A percentile compares a stretch with the other conserved stretches of the same genome.
phyloP scores from a whole-genome alignment of 2,113 vertebrate species.

The Actenoides lindsayi region DNA sequence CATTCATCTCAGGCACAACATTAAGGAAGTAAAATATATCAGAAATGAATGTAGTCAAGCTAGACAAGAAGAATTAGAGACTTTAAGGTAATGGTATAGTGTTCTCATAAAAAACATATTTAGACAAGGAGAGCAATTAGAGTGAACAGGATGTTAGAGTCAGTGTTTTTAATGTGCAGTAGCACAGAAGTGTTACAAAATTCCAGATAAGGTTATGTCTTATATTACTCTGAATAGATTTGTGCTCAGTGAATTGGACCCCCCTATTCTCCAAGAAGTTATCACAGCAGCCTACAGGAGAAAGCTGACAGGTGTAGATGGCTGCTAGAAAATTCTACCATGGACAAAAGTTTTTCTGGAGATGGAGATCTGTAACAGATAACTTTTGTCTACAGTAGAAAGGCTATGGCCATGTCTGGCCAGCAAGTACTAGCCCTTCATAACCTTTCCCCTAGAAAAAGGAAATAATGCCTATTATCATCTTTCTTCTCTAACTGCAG shows the following conservation, averaged over 20 bases:
- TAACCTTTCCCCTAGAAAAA: neutral
- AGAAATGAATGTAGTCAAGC: constrained; percentile 18
- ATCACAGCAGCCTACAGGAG: neutral
- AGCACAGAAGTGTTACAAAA: neutral
- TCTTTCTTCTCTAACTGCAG: neutral
- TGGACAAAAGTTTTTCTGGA: neutral
- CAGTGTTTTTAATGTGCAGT: neutral
- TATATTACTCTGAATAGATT: neutral
- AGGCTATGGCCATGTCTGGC: neutral
- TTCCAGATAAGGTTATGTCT: neutral
- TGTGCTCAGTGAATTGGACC: neutral
- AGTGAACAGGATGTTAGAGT: neutral
- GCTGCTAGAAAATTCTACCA: neutral
- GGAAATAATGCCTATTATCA: neutral
- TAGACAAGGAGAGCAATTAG: neutral
- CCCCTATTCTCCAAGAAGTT: neutral
- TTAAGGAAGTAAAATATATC: constrained; percentile 31
- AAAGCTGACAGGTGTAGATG: neutral
- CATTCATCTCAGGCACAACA: constrained; percentile 23
- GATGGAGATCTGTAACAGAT: too few relatives aligned
- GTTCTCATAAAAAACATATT: neutral
- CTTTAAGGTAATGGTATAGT: neutral
- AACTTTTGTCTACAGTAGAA: too few relatives aligned
- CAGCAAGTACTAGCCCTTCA: neutral
- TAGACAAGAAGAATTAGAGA: constrained; percentile 18